Conservation (phyloP, 2,888 invertebrate species). For the Falcaria lacertinaria region DNA sequence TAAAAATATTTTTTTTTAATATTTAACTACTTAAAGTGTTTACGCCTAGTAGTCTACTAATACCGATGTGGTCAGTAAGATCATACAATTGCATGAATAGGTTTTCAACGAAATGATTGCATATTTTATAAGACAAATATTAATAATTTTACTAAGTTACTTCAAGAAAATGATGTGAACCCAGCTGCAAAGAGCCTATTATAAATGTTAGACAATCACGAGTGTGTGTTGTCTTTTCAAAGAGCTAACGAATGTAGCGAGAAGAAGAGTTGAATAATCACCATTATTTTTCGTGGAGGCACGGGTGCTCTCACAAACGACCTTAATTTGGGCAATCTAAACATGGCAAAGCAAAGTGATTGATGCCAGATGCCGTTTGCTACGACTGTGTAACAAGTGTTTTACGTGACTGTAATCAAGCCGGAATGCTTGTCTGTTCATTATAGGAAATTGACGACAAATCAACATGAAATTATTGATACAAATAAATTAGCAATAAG, state of each 20-base stretch:
- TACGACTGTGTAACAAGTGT: slow-evolving; percentile 59
- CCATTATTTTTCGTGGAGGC: slow-evolving; percentile 58
- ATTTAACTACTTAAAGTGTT: too few species aligned
- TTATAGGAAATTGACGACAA: slow-evolving; percentile 48
- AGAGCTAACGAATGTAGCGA: slow-evolving; percentile 18
- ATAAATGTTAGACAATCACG: slow-evolving; percentile 15
- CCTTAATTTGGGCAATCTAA: slow-evolving; percentile 68
- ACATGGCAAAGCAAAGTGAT: slow-evolving; percentile 52
- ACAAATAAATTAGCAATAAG: slow-evolving; percentile 5
- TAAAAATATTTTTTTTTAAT: too few species aligned
- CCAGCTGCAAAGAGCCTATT: not conserved
- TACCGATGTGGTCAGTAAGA: too few species aligned
- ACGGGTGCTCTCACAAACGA: slow-evolving; percentile 41
- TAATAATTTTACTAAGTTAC: not conserved
- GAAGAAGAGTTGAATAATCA: slow-evolving; percentile 54
- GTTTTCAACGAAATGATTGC: not conserved
- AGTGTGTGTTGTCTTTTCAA: not conserved
- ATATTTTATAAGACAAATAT: not conserved
- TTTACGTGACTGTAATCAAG: slow-evolving; percentile 63
- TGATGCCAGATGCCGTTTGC: slow-evolving; percentile 42
- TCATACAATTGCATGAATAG: slow-evolving; percentile 10
- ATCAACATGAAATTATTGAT: slow-evolving; percentile 19
- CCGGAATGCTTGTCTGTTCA: slow-evolving; percentile 35
- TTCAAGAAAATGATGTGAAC: not conserved
- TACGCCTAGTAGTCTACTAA: too few species aligned